Evolutionary conservation across 2,888 invertebrate species (phyloP), one percentile per base, ranked within the genome.

Genomic region (Erpobdella octoculata): DNA sequence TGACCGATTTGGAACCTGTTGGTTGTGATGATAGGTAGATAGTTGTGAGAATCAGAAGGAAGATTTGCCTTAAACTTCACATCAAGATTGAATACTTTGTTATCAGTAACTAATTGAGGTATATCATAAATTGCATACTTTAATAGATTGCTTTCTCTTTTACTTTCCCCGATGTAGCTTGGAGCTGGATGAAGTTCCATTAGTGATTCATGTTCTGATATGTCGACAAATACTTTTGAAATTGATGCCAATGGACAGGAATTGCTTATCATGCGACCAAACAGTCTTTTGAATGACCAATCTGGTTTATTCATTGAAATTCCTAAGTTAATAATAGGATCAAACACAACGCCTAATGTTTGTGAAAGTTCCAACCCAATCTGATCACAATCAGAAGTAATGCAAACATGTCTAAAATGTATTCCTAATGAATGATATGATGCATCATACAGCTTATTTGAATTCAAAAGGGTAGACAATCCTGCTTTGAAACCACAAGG

Each of bases 401-500:
- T 76, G 78, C 93, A 94, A 48, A 91, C 85, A 67, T 90, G 90
- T 72, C 92, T 87, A 41, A 93, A 88, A 84, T 92, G 90, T 53
- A 96, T 86, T 25, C 90, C 90, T 72, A 95, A 85, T 0, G 95
- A 94, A 84, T 95, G 93, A 81, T 92, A 96, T 79, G 91, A 90
- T 1, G 93, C 91, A 80, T 93, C 92, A 81, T 94, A 93, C 71
- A 96, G 89, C 81, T 90, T 89, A 70, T 91, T 90, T 0, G 96
- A 91, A 83, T 93, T 93, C 4, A 97, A 86, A 68, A 97, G 84
- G 0, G 91, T 89, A 21, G 91, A 89, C 77, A 97, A 86, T 1
- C 97, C 97, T 79, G 88, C 86, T 80, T 82, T 80, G 37, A 80
- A 89, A 83, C 91, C 91, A 84, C 98, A 99, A 0, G 98, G 97